phyloP scores from a whole-genome alignment of 2,797 vertebrate species.

The Rhabdomys pumilio region DNA sequence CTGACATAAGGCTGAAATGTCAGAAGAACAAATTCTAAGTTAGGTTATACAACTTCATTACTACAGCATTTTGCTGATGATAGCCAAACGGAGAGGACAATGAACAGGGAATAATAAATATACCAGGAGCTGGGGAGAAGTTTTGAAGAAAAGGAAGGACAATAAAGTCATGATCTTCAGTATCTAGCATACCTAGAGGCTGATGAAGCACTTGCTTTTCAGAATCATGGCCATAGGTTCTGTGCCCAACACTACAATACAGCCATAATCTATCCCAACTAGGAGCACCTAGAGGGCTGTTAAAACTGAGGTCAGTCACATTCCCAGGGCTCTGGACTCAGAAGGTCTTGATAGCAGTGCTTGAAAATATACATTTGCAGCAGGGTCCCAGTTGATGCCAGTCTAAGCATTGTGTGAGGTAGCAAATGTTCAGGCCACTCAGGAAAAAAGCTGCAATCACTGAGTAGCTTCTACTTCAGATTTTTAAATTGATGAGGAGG shows the following conservation, averaged over 20 bases:
- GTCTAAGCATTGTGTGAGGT: neutral
- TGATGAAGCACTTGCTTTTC: neutral
- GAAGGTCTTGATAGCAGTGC: no score
- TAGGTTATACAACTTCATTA: neutral
- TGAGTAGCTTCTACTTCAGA: neutral
- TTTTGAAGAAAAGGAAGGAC: neutral
- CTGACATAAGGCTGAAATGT: neutral
- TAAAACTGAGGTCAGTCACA: neutral
- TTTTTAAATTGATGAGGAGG: neutral
- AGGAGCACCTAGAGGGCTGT: neutral
- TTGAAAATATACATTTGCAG: neutral
- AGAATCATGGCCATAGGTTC: neutral
- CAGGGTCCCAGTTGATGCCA: neutral
- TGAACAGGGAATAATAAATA: neutral
- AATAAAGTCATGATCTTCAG: neutral
- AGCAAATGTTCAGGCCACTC: neutral
- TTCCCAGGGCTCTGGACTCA: neutral
- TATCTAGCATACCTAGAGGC: neutral
- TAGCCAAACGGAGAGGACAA: neutral
- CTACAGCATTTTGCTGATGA: neutral
- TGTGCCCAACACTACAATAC: no score
- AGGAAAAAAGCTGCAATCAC: neutral
- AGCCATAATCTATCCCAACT: neutral
- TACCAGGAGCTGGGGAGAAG: neutral
- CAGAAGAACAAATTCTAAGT: neutral